phyloP scores from a whole-genome alignment of 2,888 invertebrate species.

The Keiferia lycopersicella region DNA sequence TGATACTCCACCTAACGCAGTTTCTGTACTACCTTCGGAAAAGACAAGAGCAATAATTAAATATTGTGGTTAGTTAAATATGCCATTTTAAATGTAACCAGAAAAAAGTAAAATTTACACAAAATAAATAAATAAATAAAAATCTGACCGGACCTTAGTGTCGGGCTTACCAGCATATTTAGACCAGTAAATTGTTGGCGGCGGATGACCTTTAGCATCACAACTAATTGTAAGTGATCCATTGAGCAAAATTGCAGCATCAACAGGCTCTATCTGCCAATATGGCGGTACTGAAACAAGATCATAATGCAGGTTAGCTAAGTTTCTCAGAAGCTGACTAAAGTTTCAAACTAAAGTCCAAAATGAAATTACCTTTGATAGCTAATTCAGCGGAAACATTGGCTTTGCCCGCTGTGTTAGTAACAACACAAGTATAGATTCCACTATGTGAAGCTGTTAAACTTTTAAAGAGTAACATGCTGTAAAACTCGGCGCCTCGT shows the following conservation, averaged over 20 bases:
- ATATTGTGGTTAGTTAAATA: neutral
- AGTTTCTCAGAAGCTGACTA: neutral
- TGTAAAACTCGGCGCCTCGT: constrained; percentile 86
- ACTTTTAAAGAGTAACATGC: constrained; percentile 86
- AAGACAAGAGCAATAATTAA: constrained; percentile 26
- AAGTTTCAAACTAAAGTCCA: neutral
- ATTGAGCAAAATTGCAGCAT: constrained; percentile 87
- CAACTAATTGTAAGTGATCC: constrained; percentile 88
- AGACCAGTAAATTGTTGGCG: constrained; percentile 87
- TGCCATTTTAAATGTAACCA: too few relatives aligned
- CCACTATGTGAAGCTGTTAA: constrained; percentile 86
- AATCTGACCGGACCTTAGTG: neutral
- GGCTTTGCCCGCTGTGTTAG: constrained; percentile 87
- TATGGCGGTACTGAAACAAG: constrained; percentile 86
- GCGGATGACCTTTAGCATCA: constrained; percentile 89
- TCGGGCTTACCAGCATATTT: constrained; percentile 84
- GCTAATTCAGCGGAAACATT: constrained; percentile 86
- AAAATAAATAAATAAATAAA: too few relatives aligned
- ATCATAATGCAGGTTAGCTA: neutral
- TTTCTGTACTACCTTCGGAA: constrained; percentile 67
- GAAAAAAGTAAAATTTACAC: too few relatives aligned
- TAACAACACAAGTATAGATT: constrained; percentile 86
- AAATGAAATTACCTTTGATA: constrained; percentile 83
- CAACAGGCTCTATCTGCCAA: constrained; percentile 88
- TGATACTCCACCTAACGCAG: constrained; percentile 67